Base-by-base conservation (phyloP, 2,797 vertebrate genomes). In the Gallinago stenura region DNA sequence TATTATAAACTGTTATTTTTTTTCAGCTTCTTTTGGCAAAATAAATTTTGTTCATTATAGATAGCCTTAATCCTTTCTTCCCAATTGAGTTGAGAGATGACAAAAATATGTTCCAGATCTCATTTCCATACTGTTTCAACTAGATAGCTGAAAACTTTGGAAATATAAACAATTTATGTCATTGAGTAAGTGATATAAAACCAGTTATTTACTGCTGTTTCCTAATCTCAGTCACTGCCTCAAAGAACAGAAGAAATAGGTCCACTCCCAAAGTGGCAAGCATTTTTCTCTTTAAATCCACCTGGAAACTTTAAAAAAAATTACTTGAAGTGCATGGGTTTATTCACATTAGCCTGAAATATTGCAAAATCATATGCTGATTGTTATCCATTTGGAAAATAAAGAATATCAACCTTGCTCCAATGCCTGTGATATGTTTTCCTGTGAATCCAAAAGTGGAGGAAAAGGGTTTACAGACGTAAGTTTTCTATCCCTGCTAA, bases 351-450 rank as follows among this genome's bases (percentile, higher is more conserved):
- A 82, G 14, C 57, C 72, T 93, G 58, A 91, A 95, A 72, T 94
- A 68, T 31, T 94, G 72, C 80, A 87, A 87, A 93, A 88, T 46
- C 10, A 25, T 92, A 51, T 61, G 91, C 70, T 92, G 73, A 72
- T 91, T 93, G 80, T 89, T 78, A 87, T 30, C 37, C 3, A 30
- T 94, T 95, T 85, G 72, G 88, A 94, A 96, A 97, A 96, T 95
- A 97, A 97, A 97, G 78, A 65, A 83, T 70, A 77, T 37, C 72
- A 93, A 79, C 8, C 25, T 22, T 80, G 17, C 39, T 69, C 39
- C 45, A 15, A 28, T 76, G 58, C 13, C 35, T 95, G 33, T 91
- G 26, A 60, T 58, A 71, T 66, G 35, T 69, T 76, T 82, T 84
- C 76, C 60, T 84, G n/a, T 92, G 46, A 73, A 87, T 83, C 15